Evolutionary conservation across 2,888 invertebrate genomes (phyloP), one percentile per base, ranked within the genome.

Genomic region (Lepidonotus clava): DNA sequence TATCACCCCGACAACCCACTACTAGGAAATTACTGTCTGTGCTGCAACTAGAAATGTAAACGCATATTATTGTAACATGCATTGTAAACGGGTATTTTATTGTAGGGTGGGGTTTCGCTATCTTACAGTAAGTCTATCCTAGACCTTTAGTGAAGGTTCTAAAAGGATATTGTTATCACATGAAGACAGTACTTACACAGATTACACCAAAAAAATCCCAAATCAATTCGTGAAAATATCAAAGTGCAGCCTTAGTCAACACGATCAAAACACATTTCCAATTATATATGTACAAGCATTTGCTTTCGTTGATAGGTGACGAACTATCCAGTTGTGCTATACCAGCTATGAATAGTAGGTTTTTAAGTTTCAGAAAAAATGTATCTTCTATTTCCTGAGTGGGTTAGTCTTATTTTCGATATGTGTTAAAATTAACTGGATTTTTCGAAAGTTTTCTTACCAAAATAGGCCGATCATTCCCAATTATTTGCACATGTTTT

Each of bases 61-160:
- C n/a, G n/a, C n/a, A n/a, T n/a, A n/a, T n/a, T n/a, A n/a, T n/a
- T n/a, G n/a, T n/a, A n/a, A n/a, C n/a, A n/a, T n/a, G n/a, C n/a
- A n/a, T n/a, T n/a, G n/a, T n/a, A n/a, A n/a, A n/a, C n/a, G n/a
- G n/a, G n/a, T n/a, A n/a, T n/a, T n/a, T n/a, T n/a, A n/a, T n/a
- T n/a, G n/a, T n/a, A n/a, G n/a, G n/a, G n/a, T 71, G 71, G 34
- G 71, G 21, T n/a, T n/a, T n/a, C n/a, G n/a, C n/a, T n/a, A n/a
- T n/a, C n/a, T n/a, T 56, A 71, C 36, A 71, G 14, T 71, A 71
- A 38, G 14, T 56, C 56, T 56, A 56, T 5, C n/a, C 56, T 56
- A 56, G 14, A 11, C n/a, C n/a, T 24, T 56, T 24, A n/a, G 5
- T 56, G 5, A 56, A 5, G 24, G 56, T n/a, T n/a, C n/a, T n/a